phyloP scores from a whole-genome alignment of 2,113 vertebrate genomes.

The Hippocampus mohnikei region DNA sequence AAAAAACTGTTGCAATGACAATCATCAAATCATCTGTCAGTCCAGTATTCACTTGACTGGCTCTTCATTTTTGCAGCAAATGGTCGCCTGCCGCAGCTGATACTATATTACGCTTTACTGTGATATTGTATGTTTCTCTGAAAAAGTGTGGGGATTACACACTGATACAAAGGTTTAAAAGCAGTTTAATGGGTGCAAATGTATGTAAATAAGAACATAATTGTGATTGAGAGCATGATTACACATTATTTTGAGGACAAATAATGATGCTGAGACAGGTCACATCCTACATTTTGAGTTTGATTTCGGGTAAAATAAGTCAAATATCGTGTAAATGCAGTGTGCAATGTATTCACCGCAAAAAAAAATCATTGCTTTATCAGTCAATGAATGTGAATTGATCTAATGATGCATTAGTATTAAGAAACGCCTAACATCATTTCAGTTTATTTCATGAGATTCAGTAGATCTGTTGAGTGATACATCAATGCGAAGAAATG shows the following conservation, averaged over 20 bases:
- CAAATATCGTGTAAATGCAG: conserved; percentile 16
- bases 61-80: neutral
- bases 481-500: neutral
- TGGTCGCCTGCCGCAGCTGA: neutral
- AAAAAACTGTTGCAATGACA: conserved; percentile 77
- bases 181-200: neutral
- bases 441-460: neutral
- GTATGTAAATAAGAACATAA: neutral
- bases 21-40: conserved; percentile 64
- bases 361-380: conserved; percentile 22
- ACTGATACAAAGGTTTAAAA: conserved; percentile 4
- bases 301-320: neutral
- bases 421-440: conserved; percentile 18
- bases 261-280: neutral
- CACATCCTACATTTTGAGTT: neutral
- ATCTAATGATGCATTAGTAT: conserved; percentile 41
- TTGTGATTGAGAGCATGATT: neutral
- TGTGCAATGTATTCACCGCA: conserved; percentile 27
- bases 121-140: neutral
- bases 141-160: neutral
- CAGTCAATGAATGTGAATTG: conserved; percentile 58
- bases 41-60: neutral
- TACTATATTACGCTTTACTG: neutral
- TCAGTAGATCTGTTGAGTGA: neutral
- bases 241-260: neutral